A percentile compares a stretch with the other conserved stretches of the same genome.
phyloP scores from a whole-genome alignment of 2,888 invertebrate genomes.

The Leptinotarsa peninsularis region DNA sequence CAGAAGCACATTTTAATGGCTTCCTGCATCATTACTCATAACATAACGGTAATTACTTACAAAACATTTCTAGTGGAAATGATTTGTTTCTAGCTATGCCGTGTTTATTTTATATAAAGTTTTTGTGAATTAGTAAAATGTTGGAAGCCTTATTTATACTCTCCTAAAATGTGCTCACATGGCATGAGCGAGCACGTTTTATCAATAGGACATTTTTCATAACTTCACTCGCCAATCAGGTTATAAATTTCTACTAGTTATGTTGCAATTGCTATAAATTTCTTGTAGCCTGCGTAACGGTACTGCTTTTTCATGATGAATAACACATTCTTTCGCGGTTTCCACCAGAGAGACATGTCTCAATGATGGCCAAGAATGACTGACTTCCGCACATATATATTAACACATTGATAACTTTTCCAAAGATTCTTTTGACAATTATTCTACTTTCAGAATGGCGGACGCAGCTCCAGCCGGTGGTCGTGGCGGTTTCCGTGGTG shows the following conservation, averaged over 20 bases:
- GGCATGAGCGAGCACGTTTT: too few relatives aligned
- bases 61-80: too few relatives aligned
- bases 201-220: too few relatives aligned
- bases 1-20: too few relatives aligned
- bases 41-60: too few relatives aligned
- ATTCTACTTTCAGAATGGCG: conserved; percentile 82
- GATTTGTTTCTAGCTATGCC: too few relatives aligned
- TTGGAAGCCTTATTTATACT: too few relatives aligned
- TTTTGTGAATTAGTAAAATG: too few relatives aligned
- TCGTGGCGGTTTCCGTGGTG: conserved; percentile 76
- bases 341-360: conserved; percentile 71
- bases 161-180: too few relatives aligned
- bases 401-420: background rate
- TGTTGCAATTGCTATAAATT: background rate
- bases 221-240: background rate
- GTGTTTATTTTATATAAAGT: too few relatives aligned
- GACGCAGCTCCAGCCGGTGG: conserved; percentile 98
- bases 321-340: conserved; percentile 75
- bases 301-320: conserved; percentile 66
- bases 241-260: background rate
- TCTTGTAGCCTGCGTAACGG: background rate
- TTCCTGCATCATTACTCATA: too few relatives aligned
- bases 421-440: background rate
- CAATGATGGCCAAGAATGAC: conserved; percentile 67
- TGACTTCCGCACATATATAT: conserved; percentile 33